Percentiles rank a stretch among this genome's conserved stretches.
Evolutionary conservation across 2,888 invertebrate species (phyloP).

Genomic region (Pantelozetes paolii): DNA sequence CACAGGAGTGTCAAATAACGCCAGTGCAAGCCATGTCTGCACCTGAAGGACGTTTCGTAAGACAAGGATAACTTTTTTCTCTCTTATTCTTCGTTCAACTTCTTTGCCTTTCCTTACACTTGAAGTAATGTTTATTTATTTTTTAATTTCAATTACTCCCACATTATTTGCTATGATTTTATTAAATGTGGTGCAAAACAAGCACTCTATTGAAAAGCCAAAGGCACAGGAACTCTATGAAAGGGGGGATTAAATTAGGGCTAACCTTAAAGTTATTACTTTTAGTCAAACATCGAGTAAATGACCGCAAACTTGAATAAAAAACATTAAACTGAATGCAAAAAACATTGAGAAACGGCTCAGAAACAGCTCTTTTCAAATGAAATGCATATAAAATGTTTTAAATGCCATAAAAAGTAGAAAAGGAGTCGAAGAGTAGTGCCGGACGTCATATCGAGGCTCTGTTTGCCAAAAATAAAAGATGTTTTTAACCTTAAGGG

Average conservation of each 20-base stretch:
- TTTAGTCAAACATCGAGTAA: constrained; percentile 2
- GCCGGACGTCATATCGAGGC: constrained; percentile 21
- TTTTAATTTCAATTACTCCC: constrained; percentile 20
- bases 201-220: not conserved
- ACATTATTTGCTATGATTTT: constrained; percentile 14
- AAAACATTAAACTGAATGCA: not conserved
- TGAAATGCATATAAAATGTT: not conserved
- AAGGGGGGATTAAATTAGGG: not conserved
- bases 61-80: constrained; percentile 20
- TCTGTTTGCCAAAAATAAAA: not conserved
- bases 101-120: not conserved
- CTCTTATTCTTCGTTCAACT: not conserved
- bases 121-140: constrained; percentile 8
- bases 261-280: not conserved
- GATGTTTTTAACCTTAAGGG: constrained; percentile 11
- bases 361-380: not conserved
- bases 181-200: not conserved
- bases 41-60: constrained; percentile 26
- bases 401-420: constrained; percentile 13
- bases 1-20: not conserved
- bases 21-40: not conserved
- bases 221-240: not conserved
- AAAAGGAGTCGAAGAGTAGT: not conserved
- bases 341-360: not conserved
- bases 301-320: not conserved